phyloP scores from a whole-genome alignment of 2,797 vertebrate genomes.

The Pseudotriccus pelzelni region DNA sequence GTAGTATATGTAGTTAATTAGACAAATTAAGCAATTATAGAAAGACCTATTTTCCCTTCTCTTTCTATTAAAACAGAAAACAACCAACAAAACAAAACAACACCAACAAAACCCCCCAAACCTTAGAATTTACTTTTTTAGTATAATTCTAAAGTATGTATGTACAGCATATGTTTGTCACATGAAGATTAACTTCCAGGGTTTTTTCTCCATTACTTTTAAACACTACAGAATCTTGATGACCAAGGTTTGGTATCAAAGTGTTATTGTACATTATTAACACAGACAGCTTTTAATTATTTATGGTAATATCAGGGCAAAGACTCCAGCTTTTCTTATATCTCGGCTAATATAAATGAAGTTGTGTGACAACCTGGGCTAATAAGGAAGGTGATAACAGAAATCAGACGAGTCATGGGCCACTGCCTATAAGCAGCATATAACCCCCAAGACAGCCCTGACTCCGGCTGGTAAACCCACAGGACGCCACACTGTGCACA shows the following conservation, averaged over 20 bases:
- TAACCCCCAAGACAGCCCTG: fast-evolving
- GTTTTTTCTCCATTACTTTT: not conserved
- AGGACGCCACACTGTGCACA: not conserved
- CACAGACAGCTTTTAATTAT: not conserved
- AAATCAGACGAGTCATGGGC: not conserved
- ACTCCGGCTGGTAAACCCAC: not conserved
- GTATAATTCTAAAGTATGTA: not conserved
- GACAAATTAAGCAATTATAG: not conserved
- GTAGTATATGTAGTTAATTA: not conserved
- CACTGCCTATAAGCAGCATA: not conserved
- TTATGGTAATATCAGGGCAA: not conserved
- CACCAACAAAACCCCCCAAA: not conserved
- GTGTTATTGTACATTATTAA: not conserved
- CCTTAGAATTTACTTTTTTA: not conserved
- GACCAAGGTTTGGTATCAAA: not conserved
- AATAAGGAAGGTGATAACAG: not conserved
- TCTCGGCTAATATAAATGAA: not conserved
- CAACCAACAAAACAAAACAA: no score
- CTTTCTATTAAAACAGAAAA: not conserved
- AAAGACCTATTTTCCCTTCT: not conserved
- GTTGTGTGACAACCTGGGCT: not conserved
- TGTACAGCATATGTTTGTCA: not conserved
- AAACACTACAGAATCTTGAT: not conserved
- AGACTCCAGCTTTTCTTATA: not conserved
- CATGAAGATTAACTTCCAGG: not conserved